phyloP scores from a whole-genome alignment of 2,113 vertebrate genomes.

The Agapornis roseicollis region DNA sequence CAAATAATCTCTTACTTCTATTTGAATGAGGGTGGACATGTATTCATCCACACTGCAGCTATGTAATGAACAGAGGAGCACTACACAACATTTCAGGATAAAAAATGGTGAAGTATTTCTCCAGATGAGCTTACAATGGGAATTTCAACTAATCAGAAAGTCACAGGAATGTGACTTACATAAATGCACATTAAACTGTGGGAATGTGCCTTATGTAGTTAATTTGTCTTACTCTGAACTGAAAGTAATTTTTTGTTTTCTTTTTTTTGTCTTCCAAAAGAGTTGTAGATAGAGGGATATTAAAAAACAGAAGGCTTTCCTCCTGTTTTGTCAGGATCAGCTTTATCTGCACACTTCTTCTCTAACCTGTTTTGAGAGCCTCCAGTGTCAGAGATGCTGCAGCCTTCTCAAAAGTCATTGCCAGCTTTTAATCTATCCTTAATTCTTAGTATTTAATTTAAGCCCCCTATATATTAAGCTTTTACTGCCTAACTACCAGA shows the following conservation, averaged over 20 bases:
- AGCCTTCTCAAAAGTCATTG: not conserved
- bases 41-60: conserved; percentile 42
- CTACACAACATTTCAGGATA: not conserved
- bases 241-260: not conserved
- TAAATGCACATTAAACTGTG: conserved; percentile 10
- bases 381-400: not conserved
- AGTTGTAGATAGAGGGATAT: not conserved
- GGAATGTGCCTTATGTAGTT: conserved; percentile 1
- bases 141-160: conserved; percentile 51
- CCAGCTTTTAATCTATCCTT: not conserved
- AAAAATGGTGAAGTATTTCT: conserved; percentile 23
- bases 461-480: not conserved
- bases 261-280: not conserved
- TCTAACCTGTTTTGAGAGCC: not conserved
- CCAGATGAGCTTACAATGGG: not conserved
- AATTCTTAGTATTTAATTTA: not conserved
- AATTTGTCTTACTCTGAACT: not conserved
- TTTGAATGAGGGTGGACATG: conserved; percentile 38
- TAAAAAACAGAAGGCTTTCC: not conserved
- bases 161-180: not conserved
- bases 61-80: not conserved
- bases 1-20: conserved; percentile 37
- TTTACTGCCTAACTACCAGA: not conserved
- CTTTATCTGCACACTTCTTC: not conserved
- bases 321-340: not conserved